These are phyloP conservation scores for Adela reaumurella DNA, from an alignment of 2,888 invertebrate genomes.

Conservation along the genomic window DNA sequence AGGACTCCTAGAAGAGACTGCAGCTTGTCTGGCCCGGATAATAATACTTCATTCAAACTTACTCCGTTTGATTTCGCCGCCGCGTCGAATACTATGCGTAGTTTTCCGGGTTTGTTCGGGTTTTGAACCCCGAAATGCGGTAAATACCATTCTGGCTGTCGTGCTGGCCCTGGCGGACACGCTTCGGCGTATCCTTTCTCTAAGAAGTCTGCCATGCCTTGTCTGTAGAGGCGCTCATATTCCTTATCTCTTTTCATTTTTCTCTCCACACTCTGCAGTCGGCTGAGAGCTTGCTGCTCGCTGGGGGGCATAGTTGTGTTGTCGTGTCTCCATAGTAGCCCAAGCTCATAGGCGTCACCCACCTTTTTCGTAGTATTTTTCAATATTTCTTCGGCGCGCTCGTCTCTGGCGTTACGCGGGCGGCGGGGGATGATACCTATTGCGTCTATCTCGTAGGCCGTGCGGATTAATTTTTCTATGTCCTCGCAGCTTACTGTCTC, in stretches of 20 bases:
- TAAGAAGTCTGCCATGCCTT: constrained; percentile 6
- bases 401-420: neutral
- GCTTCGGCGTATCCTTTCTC: constrained; percentile 9
- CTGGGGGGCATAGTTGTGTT: constrained; percentile 6
- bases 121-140: neutral
- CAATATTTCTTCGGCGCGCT: constrained; percentile 3
- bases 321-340: constrained; percentile 9
- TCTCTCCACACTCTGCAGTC: constrained; percentile 5
- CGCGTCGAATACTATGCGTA: neutral
- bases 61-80: neutral
- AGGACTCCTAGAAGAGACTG: constrained; percentile 7
- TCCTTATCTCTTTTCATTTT: constrained; percentile 5
- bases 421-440: neutral
- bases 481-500: too few species aligned
- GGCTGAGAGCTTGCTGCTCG: constrained; percentile 1
- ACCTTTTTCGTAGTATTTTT: constrained; percentile 1
- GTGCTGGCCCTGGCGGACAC: neutral
- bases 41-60: neutral
- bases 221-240: constrained; percentile 4
- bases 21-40: neutral
- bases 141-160: neutral
- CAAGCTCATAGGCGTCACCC: constrained; percentile 7
- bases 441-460: neutral
- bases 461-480: neutral
- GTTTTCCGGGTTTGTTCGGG: neutral